Conservation (phyloP, 2,888 invertebrate genomes). For the Zygogramma bicolorata region DNA sequence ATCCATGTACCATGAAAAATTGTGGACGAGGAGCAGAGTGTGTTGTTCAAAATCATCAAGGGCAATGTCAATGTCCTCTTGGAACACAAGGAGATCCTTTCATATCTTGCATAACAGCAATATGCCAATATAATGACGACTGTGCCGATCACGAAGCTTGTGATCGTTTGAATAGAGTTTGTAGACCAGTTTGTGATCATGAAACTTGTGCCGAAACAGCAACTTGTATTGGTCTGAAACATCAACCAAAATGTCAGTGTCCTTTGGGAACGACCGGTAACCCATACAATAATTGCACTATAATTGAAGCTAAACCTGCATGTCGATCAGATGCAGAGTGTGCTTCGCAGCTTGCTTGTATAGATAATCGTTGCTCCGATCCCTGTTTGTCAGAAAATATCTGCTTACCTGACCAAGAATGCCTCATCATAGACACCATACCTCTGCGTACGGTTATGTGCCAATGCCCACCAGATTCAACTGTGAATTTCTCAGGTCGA, state of each 20-base stretch:
- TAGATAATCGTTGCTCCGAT: constrained; percentile 81
- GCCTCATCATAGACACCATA: constrained; percentile 81
- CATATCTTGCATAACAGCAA: constrained; percentile 83
- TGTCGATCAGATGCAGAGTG: constrained; percentile 85
- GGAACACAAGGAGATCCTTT: constrained; percentile 89
- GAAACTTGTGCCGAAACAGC: constrained; percentile 85
- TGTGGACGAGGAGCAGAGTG: constrained; percentile 88
- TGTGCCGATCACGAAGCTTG: constrained; percentile 88
- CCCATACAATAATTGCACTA: constrained; percentile 81
- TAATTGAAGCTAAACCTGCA: constrained; percentile 73
- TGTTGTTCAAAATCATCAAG: constrained; percentile 79
- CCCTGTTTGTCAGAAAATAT: constrained; percentile 80
- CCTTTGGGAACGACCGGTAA: constrained; percentile 82
- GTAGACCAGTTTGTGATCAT: constrained; percentile 85
- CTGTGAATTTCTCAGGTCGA: constrained; percentile 78
- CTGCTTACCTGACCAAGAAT: constrained; percentile 83
- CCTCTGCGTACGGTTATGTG: constrained; percentile 89
- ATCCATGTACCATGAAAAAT: constrained; percentile 77
- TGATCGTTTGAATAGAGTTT: constrained; percentile 84
- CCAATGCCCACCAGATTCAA: constrained; percentile 85
- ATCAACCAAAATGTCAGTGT: constrained; percentile 84
- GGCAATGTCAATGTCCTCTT: constrained; percentile 85
- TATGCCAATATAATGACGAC: constrained; percentile 91
- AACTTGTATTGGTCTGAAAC: constrained; percentile 79
- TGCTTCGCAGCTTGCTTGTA: constrained; percentile 79